Evolutionary conservation across 2,888 invertebrate genomes (phyloP).

Genomic region (Bombylius discolor): DNA sequence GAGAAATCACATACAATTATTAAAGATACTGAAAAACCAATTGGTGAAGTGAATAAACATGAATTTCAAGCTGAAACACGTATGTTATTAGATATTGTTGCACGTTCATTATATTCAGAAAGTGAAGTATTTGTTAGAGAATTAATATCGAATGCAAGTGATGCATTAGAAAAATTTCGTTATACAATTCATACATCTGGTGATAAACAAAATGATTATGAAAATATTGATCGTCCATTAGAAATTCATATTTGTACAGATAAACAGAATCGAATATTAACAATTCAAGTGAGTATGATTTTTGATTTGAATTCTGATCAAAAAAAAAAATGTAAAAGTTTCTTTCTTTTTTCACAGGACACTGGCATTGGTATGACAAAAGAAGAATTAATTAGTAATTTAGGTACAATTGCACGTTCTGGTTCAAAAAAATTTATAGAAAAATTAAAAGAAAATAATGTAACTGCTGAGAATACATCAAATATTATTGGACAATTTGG

Average conservation of each 20-base stretch:
- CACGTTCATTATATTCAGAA: conserved; percentile 91
- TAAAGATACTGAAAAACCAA: conserved; percentile 21
- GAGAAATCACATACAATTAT: conserved; percentile 21
- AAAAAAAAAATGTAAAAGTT: neutral
- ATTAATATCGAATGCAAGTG: conserved; percentile 91
- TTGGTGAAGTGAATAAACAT: conserved; percentile 45
- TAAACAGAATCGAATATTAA: conserved; percentile 70
- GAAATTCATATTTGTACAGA: conserved; percentile 85
- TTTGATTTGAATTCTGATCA: neutral
- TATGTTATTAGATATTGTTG: conserved; percentile 92
- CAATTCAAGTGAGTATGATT: conserved; percentile 54
- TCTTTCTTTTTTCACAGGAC: conserved; percentile 43
- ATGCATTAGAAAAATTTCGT: conserved; percentile 89
- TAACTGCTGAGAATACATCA: conserved; percentile 46
- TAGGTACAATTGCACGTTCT: conserved; percentile 92
- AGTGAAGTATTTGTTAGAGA: conserved; percentile 96
- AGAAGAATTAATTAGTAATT: conserved; percentile 77
- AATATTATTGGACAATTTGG: conserved; percentile 95
- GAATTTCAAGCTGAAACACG: conserved; percentile 96
- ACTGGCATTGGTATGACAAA: conserved; percentile 92
- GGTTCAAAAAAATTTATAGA: conserved; percentile 90
- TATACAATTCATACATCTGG: conserved; percentile 50
- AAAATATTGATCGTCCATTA: conserved; percentile 50
- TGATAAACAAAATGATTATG: conserved; percentile 40
- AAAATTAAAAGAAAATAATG: conserved; percentile 54